Evolutionary conservation across 2,797 vertebrate genomes (phyloP).

Genomic region (Sus cebifrons): DNA sequence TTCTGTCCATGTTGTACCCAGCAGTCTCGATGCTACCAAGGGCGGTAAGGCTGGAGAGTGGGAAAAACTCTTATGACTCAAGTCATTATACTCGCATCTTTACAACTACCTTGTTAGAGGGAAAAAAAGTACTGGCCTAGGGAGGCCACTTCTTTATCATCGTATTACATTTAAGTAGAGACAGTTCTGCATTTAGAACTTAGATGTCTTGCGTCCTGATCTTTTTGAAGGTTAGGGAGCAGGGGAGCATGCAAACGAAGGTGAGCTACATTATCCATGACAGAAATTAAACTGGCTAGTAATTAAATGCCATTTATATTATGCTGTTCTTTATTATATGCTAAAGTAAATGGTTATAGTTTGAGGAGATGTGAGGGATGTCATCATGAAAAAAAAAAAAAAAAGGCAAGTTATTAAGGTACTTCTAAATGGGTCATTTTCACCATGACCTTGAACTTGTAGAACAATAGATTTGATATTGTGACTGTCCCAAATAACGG

Average conservation of each 20-base stretch:
- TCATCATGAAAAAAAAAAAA: background rate
- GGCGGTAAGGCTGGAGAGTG: background rate
- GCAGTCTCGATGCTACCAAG: background rate
- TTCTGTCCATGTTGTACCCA: background rate
- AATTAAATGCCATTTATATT: background rate
- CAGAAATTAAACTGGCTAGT: slow-evolving; percentile 9
- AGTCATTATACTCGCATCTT: background rate
- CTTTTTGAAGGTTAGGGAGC: background rate
- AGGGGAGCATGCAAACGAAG: background rate
- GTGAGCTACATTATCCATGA: background rate
- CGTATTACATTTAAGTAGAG: slow-evolving; percentile 7
- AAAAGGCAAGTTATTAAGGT: background rate
- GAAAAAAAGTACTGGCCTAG: background rate
- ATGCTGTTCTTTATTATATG: background rate
- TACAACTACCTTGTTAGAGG: background rate
- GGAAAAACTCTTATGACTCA: background rate
- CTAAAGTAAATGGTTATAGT: background rate
- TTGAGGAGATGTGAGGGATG: background rate
- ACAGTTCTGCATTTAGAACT: background rate
- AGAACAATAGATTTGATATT: background rate
- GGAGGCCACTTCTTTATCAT: slow-evolving; percentile 11
- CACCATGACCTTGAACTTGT: slow-evolving; percentile 12
- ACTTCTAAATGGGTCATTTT: slow-evolving; percentile 58
- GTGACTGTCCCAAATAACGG: slow-evolving; percentile 17
- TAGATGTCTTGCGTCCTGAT: slow-evolving; percentile 45